Evolutionary conservation across 1,140 invertebrate species (phyloP).

Genomic region (Cotesia typhae): DNA sequence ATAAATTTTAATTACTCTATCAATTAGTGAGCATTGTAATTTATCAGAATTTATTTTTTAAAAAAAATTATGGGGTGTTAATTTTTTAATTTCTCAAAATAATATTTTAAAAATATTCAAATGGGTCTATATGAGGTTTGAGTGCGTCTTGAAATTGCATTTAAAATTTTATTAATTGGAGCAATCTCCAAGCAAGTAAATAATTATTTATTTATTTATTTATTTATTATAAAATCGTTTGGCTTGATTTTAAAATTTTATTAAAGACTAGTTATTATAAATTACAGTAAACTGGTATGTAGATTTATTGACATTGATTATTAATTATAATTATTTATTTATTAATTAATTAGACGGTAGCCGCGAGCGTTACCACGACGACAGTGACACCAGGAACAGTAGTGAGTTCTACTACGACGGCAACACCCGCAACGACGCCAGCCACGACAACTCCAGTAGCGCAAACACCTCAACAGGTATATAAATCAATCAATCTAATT

Average conservation of each 20-base stretch:
- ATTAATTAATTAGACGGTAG: slow-evolving; percentile 52
- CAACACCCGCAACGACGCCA: slow-evolving; percentile 45
- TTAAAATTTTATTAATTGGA: background rate
- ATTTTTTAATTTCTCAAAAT: too few relatives aligned
- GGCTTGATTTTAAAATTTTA: slow-evolving; percentile 12
- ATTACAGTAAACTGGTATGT: background rate
- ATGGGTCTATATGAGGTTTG: slow-evolving; percentile 63
- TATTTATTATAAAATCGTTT: slow-evolving; percentile 5
- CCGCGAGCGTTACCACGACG: slow-evolving; percentile 51
- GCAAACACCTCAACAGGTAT: slow-evolving; percentile 56
- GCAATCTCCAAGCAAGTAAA: background rate
- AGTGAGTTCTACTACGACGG: slow-evolving; percentile 45
- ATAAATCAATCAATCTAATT: slow-evolving; percentile 17
- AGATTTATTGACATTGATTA: background rate
- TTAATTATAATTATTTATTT: slow-evolving; percentile 13
- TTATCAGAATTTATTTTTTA: background rate
- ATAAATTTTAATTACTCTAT: slow-evolving; percentile 13
- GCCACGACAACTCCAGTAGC: slow-evolving; percentile 48
- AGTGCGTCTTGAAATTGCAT: slow-evolving; percentile 51
- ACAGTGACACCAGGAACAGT: slow-evolving; percentile 53
- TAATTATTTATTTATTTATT: slow-evolving; percentile 47
- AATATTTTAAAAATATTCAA: background rate
- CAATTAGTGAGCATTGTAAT: slow-evolving; percentile 11
- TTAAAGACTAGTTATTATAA: background rate
- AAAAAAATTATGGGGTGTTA: too few relatives aligned